Conservation (phyloP, 1,140 invertebrate species). For the Paralvinella palmiformis region DNA sequence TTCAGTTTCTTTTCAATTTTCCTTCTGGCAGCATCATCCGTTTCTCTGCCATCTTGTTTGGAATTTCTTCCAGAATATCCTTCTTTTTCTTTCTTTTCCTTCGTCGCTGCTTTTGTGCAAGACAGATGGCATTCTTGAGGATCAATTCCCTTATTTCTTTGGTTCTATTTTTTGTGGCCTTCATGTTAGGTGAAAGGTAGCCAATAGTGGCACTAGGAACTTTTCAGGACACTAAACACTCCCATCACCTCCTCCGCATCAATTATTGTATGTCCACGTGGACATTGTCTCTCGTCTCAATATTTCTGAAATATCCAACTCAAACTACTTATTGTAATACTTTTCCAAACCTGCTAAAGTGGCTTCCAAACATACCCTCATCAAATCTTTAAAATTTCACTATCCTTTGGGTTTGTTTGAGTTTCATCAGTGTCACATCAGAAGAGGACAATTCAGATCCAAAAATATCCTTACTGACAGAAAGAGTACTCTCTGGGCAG, state of each 20-base stretch:
- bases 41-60: too few species aligned
- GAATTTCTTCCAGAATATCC: too few species aligned
- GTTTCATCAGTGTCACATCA: too few species aligned
- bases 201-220: conserved; percentile 17
- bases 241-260: conserved; percentile 15
- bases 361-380: background rate
- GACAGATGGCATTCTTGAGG: background rate
- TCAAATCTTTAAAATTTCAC: too few species aligned
- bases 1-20: conserved; percentile 3
- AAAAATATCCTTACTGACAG: too few species aligned
- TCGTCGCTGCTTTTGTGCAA: background rate
- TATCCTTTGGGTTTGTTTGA: too few species aligned
- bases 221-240: conserved; percentile 16
- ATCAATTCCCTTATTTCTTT: background rate
- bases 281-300: background rate
- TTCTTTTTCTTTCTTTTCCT: too few species aligned
- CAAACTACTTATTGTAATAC: background rate
- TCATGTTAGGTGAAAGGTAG: conserved; percentile 16
- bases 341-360: background rate
- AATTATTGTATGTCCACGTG: background rate
- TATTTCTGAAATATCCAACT: background rate
- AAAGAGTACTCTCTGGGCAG: too few species aligned
- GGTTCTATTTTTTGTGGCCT: conserved; percentile 1
- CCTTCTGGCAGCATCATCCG: background rate
- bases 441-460: too few species aligned